These are phyloP conservation scores for Podabrus alpinus DNA, from an alignment of 2,888 invertebrate species.

Conservation along the genomic window DNA sequence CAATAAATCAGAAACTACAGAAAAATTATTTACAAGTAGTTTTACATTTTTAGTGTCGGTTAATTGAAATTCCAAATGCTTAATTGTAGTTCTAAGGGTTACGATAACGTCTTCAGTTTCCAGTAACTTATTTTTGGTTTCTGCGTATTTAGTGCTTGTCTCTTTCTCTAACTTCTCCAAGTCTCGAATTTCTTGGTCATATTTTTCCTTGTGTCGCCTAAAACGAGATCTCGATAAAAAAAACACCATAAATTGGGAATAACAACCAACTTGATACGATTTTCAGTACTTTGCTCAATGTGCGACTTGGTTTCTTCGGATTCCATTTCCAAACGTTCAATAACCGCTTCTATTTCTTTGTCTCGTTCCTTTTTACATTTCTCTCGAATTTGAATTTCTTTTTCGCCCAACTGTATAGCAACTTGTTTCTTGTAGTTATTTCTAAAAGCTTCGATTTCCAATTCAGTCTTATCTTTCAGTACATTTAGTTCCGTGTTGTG, in stretches of 20 bases:
- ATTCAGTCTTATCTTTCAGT: conserved; percentile 64
- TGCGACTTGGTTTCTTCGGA: conserved; percentile 63
- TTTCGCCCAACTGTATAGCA: conserved; percentile 64
- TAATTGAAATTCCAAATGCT: conserved; percentile 70
- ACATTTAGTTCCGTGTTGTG: conserved; percentile 60
- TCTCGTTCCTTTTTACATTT: conserved; percentile 76
- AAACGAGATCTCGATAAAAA: conserved; percentile 17
- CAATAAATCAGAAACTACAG: not conserved
- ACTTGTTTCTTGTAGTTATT: conserved; percentile 67
- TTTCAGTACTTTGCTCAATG: conserved; percentile 65
- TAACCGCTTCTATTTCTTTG: conserved; percentile 75
- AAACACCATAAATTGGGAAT: too few species aligned
- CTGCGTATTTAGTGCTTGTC: conserved; percentile 68
- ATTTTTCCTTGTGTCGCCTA: conserved; percentile 77
- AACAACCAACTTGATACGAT: conserved; percentile 51
- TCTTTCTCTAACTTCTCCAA: conserved; percentile 69
- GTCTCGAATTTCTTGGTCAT: conserved; percentile 71
- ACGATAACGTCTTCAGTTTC: conserved; percentile 67
- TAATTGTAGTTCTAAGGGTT: conserved; percentile 62
- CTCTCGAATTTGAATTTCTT: conserved; percentile 69
- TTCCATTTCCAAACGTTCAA: conserved; percentile 71
- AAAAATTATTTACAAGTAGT: conserved; percentile 21
- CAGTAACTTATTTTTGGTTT: conserved; percentile 67
- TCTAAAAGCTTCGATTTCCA: conserved; percentile 68
- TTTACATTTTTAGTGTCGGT: conserved; percentile 67